phyloP scores from a whole-genome alignment of 2,888 invertebrate species.

The Eupithecia tripunctaria region DNA sequence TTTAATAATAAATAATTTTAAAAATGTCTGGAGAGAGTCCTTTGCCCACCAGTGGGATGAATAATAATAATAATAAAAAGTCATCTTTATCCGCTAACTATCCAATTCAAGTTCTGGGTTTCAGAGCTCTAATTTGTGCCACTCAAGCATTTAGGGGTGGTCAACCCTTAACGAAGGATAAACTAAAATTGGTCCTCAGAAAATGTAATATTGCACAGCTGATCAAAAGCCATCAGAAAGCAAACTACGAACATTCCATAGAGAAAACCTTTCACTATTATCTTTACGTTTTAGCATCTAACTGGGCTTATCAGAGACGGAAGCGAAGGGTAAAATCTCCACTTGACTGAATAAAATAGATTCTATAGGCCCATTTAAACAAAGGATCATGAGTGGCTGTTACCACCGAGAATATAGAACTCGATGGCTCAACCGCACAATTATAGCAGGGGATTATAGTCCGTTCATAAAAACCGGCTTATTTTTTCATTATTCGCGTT shows the following conservation, averaged over 20 bases:
- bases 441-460: conserved; percentile 29
- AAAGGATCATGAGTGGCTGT: conserved; percentile 13
- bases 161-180: neutral
- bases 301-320: neutral
- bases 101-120: neutral
- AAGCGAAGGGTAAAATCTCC: conserved; percentile 2
- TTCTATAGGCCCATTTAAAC: conserved; percentile 34
- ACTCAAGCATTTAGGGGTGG: neutral
- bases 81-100: neutral
- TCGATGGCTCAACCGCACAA: conserved; percentile 27
- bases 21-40: no score
- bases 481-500: conserved; percentile 37
- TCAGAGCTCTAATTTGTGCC: neutral
- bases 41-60: no score
- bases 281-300: neutral
- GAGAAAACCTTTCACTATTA: neutral
- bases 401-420: conserved; percentile 22
- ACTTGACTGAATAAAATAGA: conserved; percentile 14
- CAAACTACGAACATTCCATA: neutral
- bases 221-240: neutral
- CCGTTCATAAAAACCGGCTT: conserved; percentile 40
- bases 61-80: no score
- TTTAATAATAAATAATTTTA: no score
- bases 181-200: neutral
- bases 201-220: neutral